Evolutionary conservation across 2,113 vertebrate species (phyloP), one percentile per base, ranked within the genome.

Genomic region (Ameiurus melas): DNA sequence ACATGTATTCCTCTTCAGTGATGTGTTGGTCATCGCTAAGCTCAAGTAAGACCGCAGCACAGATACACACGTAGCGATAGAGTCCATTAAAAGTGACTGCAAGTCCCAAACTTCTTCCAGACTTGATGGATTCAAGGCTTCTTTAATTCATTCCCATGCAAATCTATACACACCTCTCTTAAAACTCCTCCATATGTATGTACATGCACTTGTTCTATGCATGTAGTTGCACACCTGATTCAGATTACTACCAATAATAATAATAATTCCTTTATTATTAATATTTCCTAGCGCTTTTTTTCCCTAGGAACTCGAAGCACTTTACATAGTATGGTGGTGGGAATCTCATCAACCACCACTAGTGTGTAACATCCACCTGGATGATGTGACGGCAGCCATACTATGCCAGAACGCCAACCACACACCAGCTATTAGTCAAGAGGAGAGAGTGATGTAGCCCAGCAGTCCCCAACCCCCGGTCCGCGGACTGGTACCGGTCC

Each of bases 1-100:
- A 57, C 94, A 94, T 86, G 90, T 95, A 19, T 95, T 96, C 90
- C 95, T 96, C 85, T 95, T 96, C 91, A 93, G 75, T 22, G 89
- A 95, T 1, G 91, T 91, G 58, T 90, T 96, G 17, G 92, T 95
- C 89, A 91, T 96, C 0, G 88, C 95, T 39, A 96, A 96, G 89
- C 85, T 94, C 89, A 96, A 95, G 96, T 96, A 87, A 93, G 92
- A 6, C 12, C 36, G 36, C n/a, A 36, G 27, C 51, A 12, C 4
- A 53, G 12, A 62, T 12, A n/a, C 62, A 87, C 53, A 43, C 60
- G 73, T n/a, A 81, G 55, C 53, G 8, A 84, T 22, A 81, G 55
- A 60, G 4, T 33, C 51, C 53, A 16, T n/a, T 25, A 51, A 55
- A 43, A 80, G 57, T 80, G 51, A 80, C 78, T 30, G 16, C 14